Percentiles rank a stretch among this genome's conserved stretches.
These are phyloP conservation scores for Microcaecilia unicolor DNA, from an alignment of 2,797 vertebrate species.

Conservation along the genomic window DNA sequence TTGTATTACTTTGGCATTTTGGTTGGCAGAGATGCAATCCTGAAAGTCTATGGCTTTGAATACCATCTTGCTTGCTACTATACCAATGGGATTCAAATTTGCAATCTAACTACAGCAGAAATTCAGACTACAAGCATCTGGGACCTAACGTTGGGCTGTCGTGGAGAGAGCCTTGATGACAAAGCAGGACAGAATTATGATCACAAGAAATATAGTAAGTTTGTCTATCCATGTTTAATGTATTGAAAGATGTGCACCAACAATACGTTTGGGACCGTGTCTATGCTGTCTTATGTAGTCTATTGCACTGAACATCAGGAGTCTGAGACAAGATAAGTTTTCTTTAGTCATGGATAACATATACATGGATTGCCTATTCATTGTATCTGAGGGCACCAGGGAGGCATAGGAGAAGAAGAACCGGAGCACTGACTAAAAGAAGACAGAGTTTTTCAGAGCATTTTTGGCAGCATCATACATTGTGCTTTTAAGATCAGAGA, in stretches of 20 bases:
- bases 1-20: conserved; percentile 4
- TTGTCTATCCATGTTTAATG: not conserved
- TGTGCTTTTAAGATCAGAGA: too few relatives aligned
- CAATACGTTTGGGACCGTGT: not conserved
- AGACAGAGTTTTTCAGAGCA: too few relatives aligned
- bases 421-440: too few relatives aligned
- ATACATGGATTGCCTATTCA: too few relatives aligned
- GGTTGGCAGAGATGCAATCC: not conserved
- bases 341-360: too few relatives aligned
- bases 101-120: not conserved
- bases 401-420: too few relatives aligned
- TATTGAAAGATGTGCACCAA: too few relatives aligned
- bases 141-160: not conserved
- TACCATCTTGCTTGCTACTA: not conserved
- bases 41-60: not conserved
- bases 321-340: too few relatives aligned
- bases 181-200: not conserved
- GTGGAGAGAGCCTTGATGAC: not conserved
- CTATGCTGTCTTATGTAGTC: not conserved
- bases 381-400: too few relatives aligned
- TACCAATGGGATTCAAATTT: conserved; percentile 7
- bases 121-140: not conserved
- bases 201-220: not conserved
- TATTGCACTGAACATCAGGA: not conserved
- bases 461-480: too few relatives aligned